Evolutionary conservation across 2,797 vertebrate species (phyloP).

Genomic region (Carduelis carduelis): DNA sequence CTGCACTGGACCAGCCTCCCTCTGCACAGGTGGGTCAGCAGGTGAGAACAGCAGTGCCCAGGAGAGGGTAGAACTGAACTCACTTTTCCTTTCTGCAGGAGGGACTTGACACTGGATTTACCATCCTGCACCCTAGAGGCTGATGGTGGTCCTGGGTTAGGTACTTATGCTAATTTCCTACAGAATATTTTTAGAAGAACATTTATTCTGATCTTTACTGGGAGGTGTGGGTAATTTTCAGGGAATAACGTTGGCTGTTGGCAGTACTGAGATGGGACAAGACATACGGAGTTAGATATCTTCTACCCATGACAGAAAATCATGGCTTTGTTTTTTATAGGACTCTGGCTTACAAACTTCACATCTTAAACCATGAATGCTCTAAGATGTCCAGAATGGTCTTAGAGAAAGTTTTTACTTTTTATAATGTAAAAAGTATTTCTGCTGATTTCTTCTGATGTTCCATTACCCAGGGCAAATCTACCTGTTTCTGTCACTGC

Average conservation of each 20-base stretch:
- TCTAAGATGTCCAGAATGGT: background rate
- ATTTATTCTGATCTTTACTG: background rate
- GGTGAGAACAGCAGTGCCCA: background rate
- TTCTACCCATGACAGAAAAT: background rate
- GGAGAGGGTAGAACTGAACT: background rate
- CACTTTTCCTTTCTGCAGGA: background rate
- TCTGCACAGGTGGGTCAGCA: background rate
- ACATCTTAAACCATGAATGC: background rate
- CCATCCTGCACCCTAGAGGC: background rate
- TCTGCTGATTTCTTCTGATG: background rate
- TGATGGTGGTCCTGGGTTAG: background rate
- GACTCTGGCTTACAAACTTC: background rate
- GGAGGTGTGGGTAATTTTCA: background rate
- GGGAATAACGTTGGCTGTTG: fast-evolving
- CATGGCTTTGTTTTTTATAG: background rate
- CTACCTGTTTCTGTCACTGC: background rate
- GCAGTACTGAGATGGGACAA: background rate
- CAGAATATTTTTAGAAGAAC: background rate
- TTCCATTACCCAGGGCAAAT: background rate
- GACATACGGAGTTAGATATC: background rate
- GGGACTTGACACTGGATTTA: background rate
- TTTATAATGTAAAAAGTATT: background rate
- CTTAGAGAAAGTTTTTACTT: background rate
- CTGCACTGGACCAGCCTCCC: background rate
- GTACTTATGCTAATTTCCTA: background rate